Conservation (phyloP, 2,888 invertebrate species). For the Phengaris arion region DNA sequence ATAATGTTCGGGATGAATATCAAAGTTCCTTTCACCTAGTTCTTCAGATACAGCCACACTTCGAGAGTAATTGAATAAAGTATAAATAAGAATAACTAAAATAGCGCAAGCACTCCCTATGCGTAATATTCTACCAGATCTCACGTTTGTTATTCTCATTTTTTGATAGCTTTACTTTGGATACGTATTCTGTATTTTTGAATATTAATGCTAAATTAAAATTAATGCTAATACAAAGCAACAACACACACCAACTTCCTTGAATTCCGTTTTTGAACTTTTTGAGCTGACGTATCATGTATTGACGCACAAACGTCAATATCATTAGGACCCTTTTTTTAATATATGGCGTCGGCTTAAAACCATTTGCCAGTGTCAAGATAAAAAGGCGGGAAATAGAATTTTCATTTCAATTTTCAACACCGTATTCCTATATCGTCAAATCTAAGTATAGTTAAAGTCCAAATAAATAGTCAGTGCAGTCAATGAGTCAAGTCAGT, state of each 20-base stretch:
- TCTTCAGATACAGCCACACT: conserved; percentile 55
- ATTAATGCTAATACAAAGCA: not conserved
- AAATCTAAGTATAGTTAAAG: too few relatives aligned
- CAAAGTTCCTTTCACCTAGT: conserved; percentile 44
- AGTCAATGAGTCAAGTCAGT: too few relatives aligned
- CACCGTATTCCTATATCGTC: too few relatives aligned
- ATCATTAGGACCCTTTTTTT: conserved; percentile 37
- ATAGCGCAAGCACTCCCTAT: conserved; percentile 73
- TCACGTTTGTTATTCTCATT: conserved; percentile 82
- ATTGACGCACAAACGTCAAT: conserved; percentile 35
- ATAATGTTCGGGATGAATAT: conserved; percentile 49
- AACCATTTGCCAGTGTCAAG: too few relatives aligned
- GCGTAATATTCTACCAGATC: conserved; percentile 80
- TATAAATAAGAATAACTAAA: conserved; percentile 80
- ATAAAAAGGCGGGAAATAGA: too few relatives aligned
- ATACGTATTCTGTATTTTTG: conserved; percentile 30
- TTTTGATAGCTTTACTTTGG: conserved; percentile 35
- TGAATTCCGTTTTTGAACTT: not conserved
- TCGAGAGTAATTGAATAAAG: conserved; percentile 80
- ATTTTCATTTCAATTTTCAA: too few relatives aligned
- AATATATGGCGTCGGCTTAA: too few relatives aligned
- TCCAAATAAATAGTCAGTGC: too few relatives aligned
- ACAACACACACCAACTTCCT: not conserved
- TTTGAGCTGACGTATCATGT: conserved; percentile 13
- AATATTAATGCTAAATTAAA: not conserved